Evolutionary conservation across 2,888 invertebrate genomes (phyloP), one percentile per base, ranked within the genome.

Genomic region (Slavum lentiscoides): DNA sequence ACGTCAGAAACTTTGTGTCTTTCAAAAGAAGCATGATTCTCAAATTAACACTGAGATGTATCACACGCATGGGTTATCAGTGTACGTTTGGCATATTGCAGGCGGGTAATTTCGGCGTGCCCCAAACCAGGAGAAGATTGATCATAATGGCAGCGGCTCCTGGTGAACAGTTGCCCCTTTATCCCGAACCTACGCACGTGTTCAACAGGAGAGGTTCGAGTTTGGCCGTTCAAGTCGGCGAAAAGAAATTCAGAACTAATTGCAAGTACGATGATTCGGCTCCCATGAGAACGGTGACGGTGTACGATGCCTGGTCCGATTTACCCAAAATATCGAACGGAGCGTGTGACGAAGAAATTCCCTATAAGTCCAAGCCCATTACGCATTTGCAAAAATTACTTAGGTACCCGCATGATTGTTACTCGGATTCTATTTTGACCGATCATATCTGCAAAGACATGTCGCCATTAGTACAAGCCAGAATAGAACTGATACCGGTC

Each of bases 361-460:
- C 90, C 0, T 94, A 95, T 85, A 90, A 90, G 43, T 90, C 90
- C 0, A 91, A 92, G 85, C 89, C 94, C 0, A 87, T 90, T 68
- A 91, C 92, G 7, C 91, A 94, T 86, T 94, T 93, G 87, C 95
- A 95, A 84, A 86, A 82, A 72, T 73, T 82, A 76, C 67, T 83
- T 15, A 83, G 83, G 19, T 69, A 39, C 58, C 68, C 73, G 15
- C 11, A 68, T 13, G 53, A 74, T 53, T 17, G 17, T 13, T 81
- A 19, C 23, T 7, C 76, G 8, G 58, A 74, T 59, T 80, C 59
- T 43, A 30, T 69, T 82, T 85, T 93, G 58, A 87, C 89, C 13
- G 94, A 95, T 86, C 95, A 95, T 85, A 90, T 94, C 82, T 94
- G 94, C 85, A 95, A 94, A 86, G 92, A 93, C 84, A 93, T 95